Evolutionary conservation across 2,797 vertebrate species (phyloP).

Genomic region (Ispidina lecontei): DNA sequence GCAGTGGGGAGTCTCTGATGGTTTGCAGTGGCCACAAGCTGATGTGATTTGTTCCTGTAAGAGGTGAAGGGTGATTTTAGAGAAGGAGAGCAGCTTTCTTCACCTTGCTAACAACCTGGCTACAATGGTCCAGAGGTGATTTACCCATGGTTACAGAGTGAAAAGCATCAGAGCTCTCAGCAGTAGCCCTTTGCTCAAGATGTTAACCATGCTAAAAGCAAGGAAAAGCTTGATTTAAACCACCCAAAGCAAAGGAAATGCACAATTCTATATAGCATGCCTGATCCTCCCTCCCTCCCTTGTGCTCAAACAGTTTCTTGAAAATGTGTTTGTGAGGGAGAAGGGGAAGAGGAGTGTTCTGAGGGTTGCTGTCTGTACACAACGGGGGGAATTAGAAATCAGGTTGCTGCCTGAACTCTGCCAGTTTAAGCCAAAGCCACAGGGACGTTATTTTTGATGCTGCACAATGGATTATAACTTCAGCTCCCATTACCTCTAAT

Average conservation of each 20-base stretch:
- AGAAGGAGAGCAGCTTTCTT: neutral
- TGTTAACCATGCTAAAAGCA: neutral
- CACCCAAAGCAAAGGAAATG: neutral
- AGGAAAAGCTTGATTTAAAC: neutral
- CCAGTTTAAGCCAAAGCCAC: conserved; percentile 36
- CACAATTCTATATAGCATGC: neutral
- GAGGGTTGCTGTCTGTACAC: neutral
- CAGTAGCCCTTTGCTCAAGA: neutral
- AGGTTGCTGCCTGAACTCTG: conserved; percentile 18
- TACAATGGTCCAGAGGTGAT: neutral
- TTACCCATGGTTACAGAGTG: neutral
- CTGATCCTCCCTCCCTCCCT: neutral
- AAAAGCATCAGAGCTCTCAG: neutral
- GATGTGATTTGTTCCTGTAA: neutral
- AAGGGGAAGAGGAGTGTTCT: neutral
- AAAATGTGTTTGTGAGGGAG: neutral
- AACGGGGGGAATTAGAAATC: neutral
- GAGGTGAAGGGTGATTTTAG: neutral
- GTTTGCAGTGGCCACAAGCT: neutral
- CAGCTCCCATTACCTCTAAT: conserved; percentile 56
- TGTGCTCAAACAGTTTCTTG: neutral
- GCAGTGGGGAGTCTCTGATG: neutral
- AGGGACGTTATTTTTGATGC: conserved; percentile 35
- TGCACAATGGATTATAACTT: conserved; percentile 24
- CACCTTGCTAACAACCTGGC: neutral